Evolutionary conservation across 1,140 invertebrate genomes (phyloP), one percentile per base, ranked within the genome.

Genomic region (Drosophila repleta): DNA sequence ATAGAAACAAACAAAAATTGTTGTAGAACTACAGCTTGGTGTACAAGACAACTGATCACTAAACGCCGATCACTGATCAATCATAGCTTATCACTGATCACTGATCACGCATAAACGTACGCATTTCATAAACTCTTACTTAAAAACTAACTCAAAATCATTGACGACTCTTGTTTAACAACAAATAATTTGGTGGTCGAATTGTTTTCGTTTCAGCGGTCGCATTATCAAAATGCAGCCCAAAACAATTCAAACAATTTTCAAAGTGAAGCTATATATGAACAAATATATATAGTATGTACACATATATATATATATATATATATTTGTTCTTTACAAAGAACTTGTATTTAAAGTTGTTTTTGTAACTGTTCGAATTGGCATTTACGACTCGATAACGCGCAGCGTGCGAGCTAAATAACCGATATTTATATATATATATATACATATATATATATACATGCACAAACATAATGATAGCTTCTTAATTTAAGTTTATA

Each of bases 121-220:
- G 39, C 68, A 61, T 51, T 60, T 63, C 41, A 35, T 49, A 74
- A 46, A 78, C 63, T 67, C 66, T 60, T 60, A 53, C 79, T 82
- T 87, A 88, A 64, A 8, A 83, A 87, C 83, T 88, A 87, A 76
- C 52, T 79, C 63, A 82, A 74, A 73, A 68, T 70, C 72, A 70
- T 57, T 74, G 15, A 79, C 83, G 79, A 70, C 79, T 70, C 67
- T 74, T 73, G n/a, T 74, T 76, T 82, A 87, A 87, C 82, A 87
- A 87, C 82, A 88, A 87, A 87, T 87, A 87, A 67, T 72, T 72
- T 72, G 55, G 69, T 72, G 69, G 41, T 72, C 69, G 63, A 41
- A 67, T 58, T 53, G 37, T 52, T 24, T 20, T 21, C 10, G 8
- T 46, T 46, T 46, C 18, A 7, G 1, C 43, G 1, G 35, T 35